Base-by-base conservation (phyloP, 2,113 vertebrate species). In the Lynx canadensis region DNA sequence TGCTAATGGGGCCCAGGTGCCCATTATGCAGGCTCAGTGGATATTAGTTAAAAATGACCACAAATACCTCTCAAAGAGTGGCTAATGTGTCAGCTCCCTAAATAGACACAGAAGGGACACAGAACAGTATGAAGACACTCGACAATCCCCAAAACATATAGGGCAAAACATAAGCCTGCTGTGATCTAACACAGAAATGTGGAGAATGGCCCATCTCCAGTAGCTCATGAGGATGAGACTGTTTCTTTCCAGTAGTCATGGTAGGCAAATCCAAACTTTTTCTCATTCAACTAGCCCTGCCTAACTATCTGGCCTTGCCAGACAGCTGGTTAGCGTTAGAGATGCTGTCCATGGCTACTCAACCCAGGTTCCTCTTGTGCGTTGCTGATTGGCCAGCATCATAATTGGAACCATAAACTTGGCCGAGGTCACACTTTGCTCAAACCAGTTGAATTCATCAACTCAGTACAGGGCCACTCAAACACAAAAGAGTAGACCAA, bases 271-370 rank as follows among this genome's bases (percentile, higher is more conserved):
- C 69, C 95, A 97, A 96, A 92, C 88, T 74, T 78, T 79, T 96
- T 95, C 87, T 87, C 90, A 94, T 82, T 94, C 78, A 94, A 71
- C 95, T 94, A 92, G 93, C 94, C 85, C 65, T 96, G 92, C 89
- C 90, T 96, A 92, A 97, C 79, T 68, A 48, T 85, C 86, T 74
- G 60, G 38, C 89, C 92, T 81, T 97, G 91, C 97, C 96, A 97
- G 89, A 94, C 97, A 98, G 94, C 97, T 98, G 98, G 97, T 97
- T 98, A 95, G 73, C 0, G 36, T 98, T 98, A 98, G 96, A 63
- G 73, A 93, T 45, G 79, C 96, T 93, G 71, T 94, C 92, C 96
- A 78, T 86, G 96, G 85, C 91, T 95, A 93, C 91, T 93, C 31
- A 91, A 91, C 73, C 57, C 89, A 81, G 88, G 65, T 97, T 86